Conservation (phyloP, 2,888 invertebrate genomes). For the Diaprepes abbreviatus region DNA sequence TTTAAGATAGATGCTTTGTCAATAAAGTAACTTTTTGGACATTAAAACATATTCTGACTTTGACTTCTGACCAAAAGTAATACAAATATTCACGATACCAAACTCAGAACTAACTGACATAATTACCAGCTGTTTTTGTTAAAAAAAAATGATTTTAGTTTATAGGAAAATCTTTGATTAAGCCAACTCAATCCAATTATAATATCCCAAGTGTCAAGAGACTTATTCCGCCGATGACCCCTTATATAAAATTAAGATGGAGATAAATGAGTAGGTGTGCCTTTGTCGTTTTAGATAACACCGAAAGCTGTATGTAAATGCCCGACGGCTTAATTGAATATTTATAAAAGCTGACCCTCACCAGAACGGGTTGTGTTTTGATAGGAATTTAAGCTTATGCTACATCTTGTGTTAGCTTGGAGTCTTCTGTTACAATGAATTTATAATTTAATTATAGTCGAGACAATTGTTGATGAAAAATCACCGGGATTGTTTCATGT, state of each 20-base stretch:
- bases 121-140: too few species aligned
- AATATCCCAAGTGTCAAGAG: constrained; percentile 17
- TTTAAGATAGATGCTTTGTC: too few species aligned
- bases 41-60: too few species aligned
- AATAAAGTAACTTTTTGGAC: too few species aligned
- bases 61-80: too few species aligned
- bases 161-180: too few species aligned
- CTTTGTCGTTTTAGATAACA: constrained; percentile 48
- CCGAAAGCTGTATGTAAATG: constrained; percentile 54
- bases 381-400: constrained; percentile 38
- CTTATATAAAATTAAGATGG: constrained; percentile 23
- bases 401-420: constrained; percentile 11
- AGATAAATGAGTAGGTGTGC: constrained; percentile 43
- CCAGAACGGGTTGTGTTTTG: constrained; percentile 41
- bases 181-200: not conserved
- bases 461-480: not conserved
- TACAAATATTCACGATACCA: too few species aligned
- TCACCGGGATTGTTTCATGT: too few species aligned
- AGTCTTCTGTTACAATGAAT: constrained; percentile 22
- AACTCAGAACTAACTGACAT: too few species aligned
- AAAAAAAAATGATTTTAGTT: too few species aligned
- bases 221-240: constrained; percentile 13
- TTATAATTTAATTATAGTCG: constrained; percentile 37
- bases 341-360: constrained; percentile 52
- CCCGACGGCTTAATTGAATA: constrained; percentile 55